These are phyloP conservation scores for Peromyscus leucopus DNA, from an alignment of 2,113 vertebrate species.

Conservation along the genomic window DNA sequence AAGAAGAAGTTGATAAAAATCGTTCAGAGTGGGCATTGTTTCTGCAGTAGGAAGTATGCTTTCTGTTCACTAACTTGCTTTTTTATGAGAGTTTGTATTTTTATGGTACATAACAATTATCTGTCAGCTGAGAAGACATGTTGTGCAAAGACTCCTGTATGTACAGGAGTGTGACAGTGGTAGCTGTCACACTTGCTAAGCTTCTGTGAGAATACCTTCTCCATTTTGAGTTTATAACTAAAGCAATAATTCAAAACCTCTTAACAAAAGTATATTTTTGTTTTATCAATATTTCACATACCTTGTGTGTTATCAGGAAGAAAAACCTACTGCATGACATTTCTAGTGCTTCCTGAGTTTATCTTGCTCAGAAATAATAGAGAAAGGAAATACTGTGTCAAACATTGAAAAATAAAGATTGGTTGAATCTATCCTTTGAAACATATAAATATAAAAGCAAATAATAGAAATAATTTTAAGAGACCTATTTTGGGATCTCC, in stretches of 20 bases:
- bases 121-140: not conserved
- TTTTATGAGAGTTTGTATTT: not conserved
- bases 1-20: not conserved
- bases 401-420: slow-evolving; percentile 60
- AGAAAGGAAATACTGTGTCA: not conserved
- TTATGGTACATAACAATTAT: not conserved
- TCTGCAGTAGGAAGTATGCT: not conserved
- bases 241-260: slow-evolving; percentile 59
- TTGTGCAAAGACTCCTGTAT: not conserved
- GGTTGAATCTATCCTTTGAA: slow-evolving; percentile 60
- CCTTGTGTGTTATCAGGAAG: slow-evolving; percentile 58
- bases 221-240: slow-evolving; percentile 46
- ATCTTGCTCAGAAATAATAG: slow-evolving; percentile 69
- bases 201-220: not conserved
- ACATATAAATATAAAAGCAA: slow-evolving; percentile 73
- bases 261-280: slow-evolving; percentile 69
- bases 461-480: slow-evolving; percentile 71
- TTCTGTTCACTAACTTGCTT: not conserved
- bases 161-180: not conserved
- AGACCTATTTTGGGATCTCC: slow-evolving; percentile 28
- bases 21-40: not conserved
- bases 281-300: slow-evolving; percentile 70
- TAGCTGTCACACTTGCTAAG: not conserved
- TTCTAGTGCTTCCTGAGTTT: slow-evolving; percentile 61
- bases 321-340: slow-evolving; percentile 58